Conservation (phyloP, 2,113 vertebrate species). For the Stigmatopora argus region DNA sequence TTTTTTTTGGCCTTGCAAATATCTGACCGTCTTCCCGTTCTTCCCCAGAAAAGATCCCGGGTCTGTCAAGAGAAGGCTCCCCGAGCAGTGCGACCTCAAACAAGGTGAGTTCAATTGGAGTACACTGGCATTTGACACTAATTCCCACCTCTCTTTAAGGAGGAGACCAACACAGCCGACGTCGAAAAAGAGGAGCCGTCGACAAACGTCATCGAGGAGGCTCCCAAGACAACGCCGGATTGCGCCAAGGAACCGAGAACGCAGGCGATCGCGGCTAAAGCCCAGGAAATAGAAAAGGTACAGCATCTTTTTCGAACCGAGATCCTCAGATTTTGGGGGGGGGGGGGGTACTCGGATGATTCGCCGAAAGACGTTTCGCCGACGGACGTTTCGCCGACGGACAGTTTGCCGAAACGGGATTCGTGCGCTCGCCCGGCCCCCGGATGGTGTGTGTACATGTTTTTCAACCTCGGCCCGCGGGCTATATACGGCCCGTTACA, state of each 20-base stretch:
- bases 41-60: slow-evolving; percentile 76
- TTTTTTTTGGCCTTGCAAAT: background rate
- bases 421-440: too few species aligned
- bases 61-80: slow-evolving; percentile 84
- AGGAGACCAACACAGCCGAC: slow-evolving; percentile 64
- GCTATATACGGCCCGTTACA: too few species aligned
- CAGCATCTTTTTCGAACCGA: background rate
- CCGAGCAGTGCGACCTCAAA: slow-evolving; percentile 79
- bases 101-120: slow-evolving; percentile 73
- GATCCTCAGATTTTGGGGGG: too few species aligned
- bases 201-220: slow-evolving; percentile 60
- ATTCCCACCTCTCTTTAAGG: slow-evolving; percentile 57
- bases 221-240: slow-evolving; percentile 66
- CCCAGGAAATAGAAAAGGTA: slow-evolving; percentile 93
- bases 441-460: too few species aligned
- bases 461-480: too few species aligned
- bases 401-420: too few species aligned
- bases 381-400: too few species aligned
- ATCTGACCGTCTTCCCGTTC: slow-evolving; percentile 1
- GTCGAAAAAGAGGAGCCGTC: slow-evolving; percentile 67
- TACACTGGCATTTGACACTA: background rate
- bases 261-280: slow-evolving; percentile 84
- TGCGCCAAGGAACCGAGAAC: slow-evolving; percentile 75
- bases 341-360: too few species aligned
- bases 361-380: too few species aligned